phyloP scores from a whole-genome alignment of 2,113 vertebrate species.

The Pterophyllum scalare region DNA sequence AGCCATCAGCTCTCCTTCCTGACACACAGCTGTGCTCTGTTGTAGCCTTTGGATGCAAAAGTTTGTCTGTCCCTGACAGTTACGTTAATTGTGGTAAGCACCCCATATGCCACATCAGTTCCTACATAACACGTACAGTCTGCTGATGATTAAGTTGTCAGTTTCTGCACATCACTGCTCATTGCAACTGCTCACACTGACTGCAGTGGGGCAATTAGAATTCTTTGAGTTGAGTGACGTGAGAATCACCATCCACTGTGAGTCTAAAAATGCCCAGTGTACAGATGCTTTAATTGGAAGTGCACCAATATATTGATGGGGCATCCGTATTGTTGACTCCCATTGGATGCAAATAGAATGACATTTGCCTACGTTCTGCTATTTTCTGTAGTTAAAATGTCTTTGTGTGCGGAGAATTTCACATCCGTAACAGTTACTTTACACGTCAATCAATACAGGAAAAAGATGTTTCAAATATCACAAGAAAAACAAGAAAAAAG shows the following conservation, averaged over 20 bases:
- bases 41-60: not conserved
- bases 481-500: no score
- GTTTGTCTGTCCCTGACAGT: not conserved
- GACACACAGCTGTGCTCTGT: not conserved
- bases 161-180: constrained; percentile 3
- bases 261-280: not conserved
- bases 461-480: no score
- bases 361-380: not conserved
- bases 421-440: not conserved
- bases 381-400: not conserved
- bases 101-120: not conserved
- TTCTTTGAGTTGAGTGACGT: not conserved
- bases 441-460: not conserved
- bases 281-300: not conserved
- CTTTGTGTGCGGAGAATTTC: not conserved
- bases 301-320: not conserved
- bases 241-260: not conserved
- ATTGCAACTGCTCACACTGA: constrained; percentile 1
- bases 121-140: not conserved
- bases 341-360: not conserved
- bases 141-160: constrained; percentile 12
- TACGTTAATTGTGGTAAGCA: not conserved
- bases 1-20: not conserved
- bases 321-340: not conserved
- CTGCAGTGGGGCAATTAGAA: not conserved